These are phyloP conservation scores for Semaprochilodus insignis DNA, from an alignment of 2,797 vertebrate species.

Conservation along the genomic window DNA sequence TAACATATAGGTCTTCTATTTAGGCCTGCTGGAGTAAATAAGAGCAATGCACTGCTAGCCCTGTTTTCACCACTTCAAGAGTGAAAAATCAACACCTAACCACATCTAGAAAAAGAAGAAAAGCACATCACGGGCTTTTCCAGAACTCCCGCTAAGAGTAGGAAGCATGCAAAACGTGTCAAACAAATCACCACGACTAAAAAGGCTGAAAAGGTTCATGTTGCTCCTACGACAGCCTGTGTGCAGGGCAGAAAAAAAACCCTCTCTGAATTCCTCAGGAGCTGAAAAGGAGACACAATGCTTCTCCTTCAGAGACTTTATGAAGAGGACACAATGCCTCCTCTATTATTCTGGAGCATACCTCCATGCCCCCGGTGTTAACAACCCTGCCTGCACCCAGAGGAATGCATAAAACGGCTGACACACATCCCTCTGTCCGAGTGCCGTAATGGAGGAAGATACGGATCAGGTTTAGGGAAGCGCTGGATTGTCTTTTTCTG, in stretches of 20 bases:
- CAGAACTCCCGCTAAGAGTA: neutral
- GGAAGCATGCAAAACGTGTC: neutral
- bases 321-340: conserved; percentile 17
- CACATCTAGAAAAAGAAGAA: neutral
- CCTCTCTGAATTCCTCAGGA: conserved; percentile 15
- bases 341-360: conserved; percentile 17
- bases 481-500: conserved; percentile 43
- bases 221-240: neutral
- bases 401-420: conserved; percentile 36
- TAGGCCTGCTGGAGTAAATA: too few relatives aligned
- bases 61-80: neutral
- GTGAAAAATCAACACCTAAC: too few relatives aligned
- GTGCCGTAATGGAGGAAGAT: conserved; percentile 42
- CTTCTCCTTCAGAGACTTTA: conserved; percentile 18
- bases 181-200: conserved; percentile 2
- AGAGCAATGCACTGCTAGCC: too few relatives aligned
- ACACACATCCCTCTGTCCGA: conserved; percentile 30
- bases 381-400: conserved; percentile 22
- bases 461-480: conserved; percentile 47
- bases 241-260: neutral
- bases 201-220: neutral
- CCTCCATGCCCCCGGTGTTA: conserved; percentile 23
- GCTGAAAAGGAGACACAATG: conserved; percentile 15
- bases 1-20: too few relatives aligned
- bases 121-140: neutral